phyloP scores from a whole-genome alignment of 2,113 vertebrate species.

The Azemiops feae region DNA sequence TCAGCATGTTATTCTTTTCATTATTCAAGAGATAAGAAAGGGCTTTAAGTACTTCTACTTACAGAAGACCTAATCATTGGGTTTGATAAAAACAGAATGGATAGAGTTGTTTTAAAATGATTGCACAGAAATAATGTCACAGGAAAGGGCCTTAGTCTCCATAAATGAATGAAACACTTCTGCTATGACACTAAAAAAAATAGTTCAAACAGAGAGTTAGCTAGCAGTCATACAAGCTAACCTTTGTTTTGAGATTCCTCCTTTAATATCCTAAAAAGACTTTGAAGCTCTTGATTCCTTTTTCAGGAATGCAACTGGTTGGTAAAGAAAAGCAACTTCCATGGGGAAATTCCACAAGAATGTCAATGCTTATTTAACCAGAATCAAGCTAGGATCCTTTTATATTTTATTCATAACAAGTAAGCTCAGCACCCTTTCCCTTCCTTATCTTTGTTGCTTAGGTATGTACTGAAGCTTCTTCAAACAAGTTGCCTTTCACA shows the following conservation, averaged over 20 bases:
- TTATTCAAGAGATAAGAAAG: conserved; percentile 4
- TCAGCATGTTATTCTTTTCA: background rate
- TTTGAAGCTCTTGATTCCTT: background rate
- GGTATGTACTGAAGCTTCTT: background rate
- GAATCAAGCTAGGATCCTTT: conserved; percentile 51
- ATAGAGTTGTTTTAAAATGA: conserved; percentile 1
- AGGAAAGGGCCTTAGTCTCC: background rate
- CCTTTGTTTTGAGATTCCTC: background rate
- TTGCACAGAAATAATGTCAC: background rate
- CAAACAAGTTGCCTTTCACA: background rate
- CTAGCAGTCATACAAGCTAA: background rate
- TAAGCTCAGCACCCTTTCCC: background rate
- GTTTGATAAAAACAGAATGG: conserved; percentile 1
- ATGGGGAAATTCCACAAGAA: conserved; percentile 36
- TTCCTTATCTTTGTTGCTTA: background rate
- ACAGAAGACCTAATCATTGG: background rate
- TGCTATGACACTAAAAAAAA: conserved; percentile 13
- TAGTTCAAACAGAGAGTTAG: background rate
- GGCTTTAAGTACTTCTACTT: conserved; percentile 3
- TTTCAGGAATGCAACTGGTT: background rate
- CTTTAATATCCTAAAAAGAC: background rate
- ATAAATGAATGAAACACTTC: background rate
- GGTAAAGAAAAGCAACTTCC: conserved; percentile 23
- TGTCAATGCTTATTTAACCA: conserved; percentile 40
- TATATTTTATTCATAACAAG: conserved; percentile 25